Base-by-base conservation (phyloP, 2,797 vertebrate species). In the Enteromius unitaeniatus region DNA sequence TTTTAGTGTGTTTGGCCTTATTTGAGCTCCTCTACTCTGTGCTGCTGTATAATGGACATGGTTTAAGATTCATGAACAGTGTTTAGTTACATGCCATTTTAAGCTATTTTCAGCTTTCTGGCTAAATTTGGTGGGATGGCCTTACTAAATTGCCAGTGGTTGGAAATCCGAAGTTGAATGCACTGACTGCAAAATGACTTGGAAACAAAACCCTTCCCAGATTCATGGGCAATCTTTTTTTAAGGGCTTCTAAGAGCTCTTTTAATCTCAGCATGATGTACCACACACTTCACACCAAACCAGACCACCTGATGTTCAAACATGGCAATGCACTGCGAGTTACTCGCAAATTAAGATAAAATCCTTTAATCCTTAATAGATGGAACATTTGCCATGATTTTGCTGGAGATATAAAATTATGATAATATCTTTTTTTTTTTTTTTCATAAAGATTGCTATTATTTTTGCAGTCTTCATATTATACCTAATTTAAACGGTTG, bases 241-340 rank as follows among this genome's bases (percentile, higher is more conserved):
- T 62, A 81, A 77, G 42, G 11, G 42, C 19, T 15, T n/a, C 40
- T 45, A 64, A 31, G 60, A 47, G 11, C 23, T 47, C 77, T 31
- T 49, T 78, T 65, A 64, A 79, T 42, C 81, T 55, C 70, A 82
- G 70, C 72, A 21, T 75, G 60, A 37, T 75, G 60, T 42, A 34
- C 6, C 47, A 60, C 79, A 40, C 34, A 21, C 58, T 64, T 58
- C 51, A 81, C 68, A n/a, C n/a, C 13, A 23, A 81, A 73, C 13
- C 42, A 62, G 70, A 53, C 81, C 47, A 65, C 81, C 70, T 53
- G 70, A 40, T 67, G 81, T 47, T 64, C 69, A 28, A 67, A 82
- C 23, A 42, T 34, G 26, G 9, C 4, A 13, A 7, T 58, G 49
- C 10, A 1, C 37, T 26, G 55, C 19, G 55, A 53, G 70, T 37